Evolutionary conservation across 2,888 invertebrate species (phyloP).

Genomic region (Frankliniella fusca): DNA sequence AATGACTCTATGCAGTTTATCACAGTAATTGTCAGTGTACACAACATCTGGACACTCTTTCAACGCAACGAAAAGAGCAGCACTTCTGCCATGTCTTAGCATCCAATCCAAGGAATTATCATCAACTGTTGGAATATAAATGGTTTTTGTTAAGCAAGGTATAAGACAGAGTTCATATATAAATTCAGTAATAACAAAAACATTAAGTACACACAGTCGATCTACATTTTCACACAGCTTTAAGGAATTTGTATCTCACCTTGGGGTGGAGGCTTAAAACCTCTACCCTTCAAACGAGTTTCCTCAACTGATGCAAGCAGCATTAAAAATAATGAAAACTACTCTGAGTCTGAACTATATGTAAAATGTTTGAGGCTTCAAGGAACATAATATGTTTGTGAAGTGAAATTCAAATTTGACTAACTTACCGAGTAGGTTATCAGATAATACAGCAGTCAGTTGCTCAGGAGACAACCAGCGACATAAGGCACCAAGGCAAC

Average conservation of each 20-base stretch:
- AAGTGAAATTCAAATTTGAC: neutral
- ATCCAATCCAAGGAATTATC: constrained; percentile 63
- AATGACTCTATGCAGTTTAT: constrained; percentile 65
- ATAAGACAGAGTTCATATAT: neutral
- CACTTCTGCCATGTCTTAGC: constrained; percentile 75
- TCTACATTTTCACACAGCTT: neutral
- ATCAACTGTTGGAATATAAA: constrained; percentile 48
- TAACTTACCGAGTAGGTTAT: constrained; percentile 65
- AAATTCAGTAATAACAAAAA: neutral
- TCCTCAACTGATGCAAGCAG: constrained; percentile 24
- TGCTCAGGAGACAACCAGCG: constrained; percentile 71
- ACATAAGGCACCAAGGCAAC: constrained; percentile 82
- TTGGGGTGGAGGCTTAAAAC: constrained; percentile 15
- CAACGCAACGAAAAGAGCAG: constrained; percentile 78
- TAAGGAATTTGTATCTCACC: neutral
- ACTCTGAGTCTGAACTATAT: neutral
- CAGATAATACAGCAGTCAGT: constrained; percentile 65
- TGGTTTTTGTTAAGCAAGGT: neutral
- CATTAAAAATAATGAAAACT: constrained; percentile 18
- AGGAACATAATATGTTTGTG: too few relatives aligned
- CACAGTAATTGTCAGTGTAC: constrained; percentile 61
- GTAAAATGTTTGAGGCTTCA: too few relatives aligned
- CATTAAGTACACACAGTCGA: neutral
- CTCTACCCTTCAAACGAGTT: constrained; percentile 1
- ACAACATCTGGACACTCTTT: constrained; percentile 74